These are phyloP conservation scores for Drymonia ruficornis DNA, from an alignment of 2,888 invertebrate species.

Conservation along the genomic window DNA sequence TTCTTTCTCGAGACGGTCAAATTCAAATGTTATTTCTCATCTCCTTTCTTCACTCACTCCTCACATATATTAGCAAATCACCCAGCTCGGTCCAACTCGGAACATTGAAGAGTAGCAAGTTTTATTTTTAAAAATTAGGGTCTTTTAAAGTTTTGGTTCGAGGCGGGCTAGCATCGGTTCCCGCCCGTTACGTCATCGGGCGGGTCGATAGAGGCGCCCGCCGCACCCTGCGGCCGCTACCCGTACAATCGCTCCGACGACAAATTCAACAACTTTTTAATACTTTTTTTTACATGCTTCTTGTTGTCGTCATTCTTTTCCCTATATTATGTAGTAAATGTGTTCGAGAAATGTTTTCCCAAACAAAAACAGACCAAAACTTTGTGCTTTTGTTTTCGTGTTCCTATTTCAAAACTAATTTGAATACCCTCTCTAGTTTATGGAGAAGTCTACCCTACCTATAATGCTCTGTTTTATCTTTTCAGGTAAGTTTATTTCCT, in stretches of 20 bases:
- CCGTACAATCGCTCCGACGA: conserved; percentile 40
- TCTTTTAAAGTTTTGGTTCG: conserved; percentile 37
- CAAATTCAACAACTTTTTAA: conserved; percentile 61
- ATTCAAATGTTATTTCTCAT: too few species aligned
- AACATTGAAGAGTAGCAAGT: too few species aligned
- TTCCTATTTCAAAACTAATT: conserved; percentile 4
- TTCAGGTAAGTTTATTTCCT: conserved; percentile 36
- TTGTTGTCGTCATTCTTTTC: conserved; percentile 32
- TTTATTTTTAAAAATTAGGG: conserved; percentile 30
- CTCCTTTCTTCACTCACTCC: too few species aligned
- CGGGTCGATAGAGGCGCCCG: conserved; percentile 66
- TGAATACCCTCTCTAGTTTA: conserved; percentile 1
- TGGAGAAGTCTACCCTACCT: conserved; percentile 12
- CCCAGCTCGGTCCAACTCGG: too few species aligned
- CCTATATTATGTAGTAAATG: conserved; percentile 21
- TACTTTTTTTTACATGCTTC: conserved; percentile 49
- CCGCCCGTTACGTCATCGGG: conserved; percentile 62
- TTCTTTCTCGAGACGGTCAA: too few species aligned
- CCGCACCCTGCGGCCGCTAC: conserved; percentile 54
- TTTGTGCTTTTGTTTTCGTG: conserved; percentile 7
- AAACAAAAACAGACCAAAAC: conserved; percentile 8
- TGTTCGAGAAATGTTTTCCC: conserved; percentile 10
- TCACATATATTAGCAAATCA: too few species aligned
- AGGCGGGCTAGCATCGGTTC: conserved; percentile 38
- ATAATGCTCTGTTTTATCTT: conserved; percentile 23